Evolutionary conservation across 1,140 invertebrate species (phyloP).

Genomic region (Aphidius ervi): DNA sequence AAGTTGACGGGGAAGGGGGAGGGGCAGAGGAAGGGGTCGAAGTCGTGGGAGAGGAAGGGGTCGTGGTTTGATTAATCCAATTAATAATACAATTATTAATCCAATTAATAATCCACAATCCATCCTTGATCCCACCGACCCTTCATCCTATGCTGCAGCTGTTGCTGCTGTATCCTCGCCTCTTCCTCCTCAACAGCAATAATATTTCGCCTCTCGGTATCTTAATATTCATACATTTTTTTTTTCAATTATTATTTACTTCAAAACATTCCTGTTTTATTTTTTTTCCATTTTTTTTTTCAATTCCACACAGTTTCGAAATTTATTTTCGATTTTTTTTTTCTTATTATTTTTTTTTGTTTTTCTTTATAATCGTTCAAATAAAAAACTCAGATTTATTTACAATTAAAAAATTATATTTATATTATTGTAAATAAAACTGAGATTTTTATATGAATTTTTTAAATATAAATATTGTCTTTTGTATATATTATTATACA

Average conservation of each 20-base stretch:
- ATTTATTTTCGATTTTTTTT: no score
- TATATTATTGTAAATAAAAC: no score
- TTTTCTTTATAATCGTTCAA: no score
- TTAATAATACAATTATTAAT: constrained; percentile 7
- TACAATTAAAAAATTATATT: not conserved
- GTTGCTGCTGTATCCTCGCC: constrained; percentile 42
- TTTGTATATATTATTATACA: no score
- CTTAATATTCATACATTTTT: constrained; percentile 8
- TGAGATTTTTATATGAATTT: no score
- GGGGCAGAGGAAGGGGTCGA: constrained; percentile 57
- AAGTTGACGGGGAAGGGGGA: constrained; percentile 60
- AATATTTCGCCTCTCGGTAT: constrained; percentile 42
- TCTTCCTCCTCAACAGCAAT: constrained; percentile 51
- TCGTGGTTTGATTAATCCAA: constrained; percentile 41
- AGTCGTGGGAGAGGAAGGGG: constrained; percentile 56
- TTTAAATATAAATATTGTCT: no score
- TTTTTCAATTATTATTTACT: no score
- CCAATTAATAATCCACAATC: constrained; percentile 30
- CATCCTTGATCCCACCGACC: constrained; percentile 47
- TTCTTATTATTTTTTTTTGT: no score
- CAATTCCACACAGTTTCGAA: no score
- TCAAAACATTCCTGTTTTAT: no score
- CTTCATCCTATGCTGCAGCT: constrained; percentile 44
- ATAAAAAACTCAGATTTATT: no score
- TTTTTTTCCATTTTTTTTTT: no score